phyloP scores from a whole-genome alignment of 2,888 invertebrate species.

The Clepsis dumicolana region DNA sequence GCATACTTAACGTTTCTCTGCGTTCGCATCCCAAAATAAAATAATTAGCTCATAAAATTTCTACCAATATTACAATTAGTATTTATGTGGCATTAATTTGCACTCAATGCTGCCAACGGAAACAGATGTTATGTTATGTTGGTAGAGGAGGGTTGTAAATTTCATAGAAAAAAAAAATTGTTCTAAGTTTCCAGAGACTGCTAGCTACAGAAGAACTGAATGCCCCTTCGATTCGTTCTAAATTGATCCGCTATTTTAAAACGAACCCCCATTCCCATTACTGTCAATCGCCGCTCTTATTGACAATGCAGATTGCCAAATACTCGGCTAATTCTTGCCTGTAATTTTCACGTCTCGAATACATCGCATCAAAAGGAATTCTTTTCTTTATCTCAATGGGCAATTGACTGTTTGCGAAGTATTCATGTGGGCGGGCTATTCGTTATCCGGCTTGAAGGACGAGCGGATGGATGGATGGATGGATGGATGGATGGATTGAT shows the following conservation, averaged over 20 bases:
- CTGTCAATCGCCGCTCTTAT: not conserved
- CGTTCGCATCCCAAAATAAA: too few species aligned
- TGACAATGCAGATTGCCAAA: slow-evolving; percentile 4
- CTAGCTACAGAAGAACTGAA: not conserved
- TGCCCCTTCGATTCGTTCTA: not conserved
- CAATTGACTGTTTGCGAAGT: slow-evolving; percentile 18
- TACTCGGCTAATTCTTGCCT: slow-evolving; percentile 3
- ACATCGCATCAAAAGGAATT: slow-evolving; percentile 20
- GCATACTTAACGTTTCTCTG: too few species aligned
- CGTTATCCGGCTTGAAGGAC: not conserved
- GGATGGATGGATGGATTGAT: too few species aligned
- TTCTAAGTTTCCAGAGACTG: not conserved
- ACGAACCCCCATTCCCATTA: not conserved
- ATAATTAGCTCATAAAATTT: too few species aligned
- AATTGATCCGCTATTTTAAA: not conserved
- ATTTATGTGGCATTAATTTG: too few species aligned
- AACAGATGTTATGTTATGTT: too few species aligned
- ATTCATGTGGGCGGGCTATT: not conserved
- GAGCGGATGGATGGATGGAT: not conserved
- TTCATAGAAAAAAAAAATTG: not conserved
- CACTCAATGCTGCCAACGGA: too few species aligned
- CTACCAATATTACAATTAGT: too few species aligned
- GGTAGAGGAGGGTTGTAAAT: too few species aligned
- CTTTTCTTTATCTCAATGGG: slow-evolving; percentile 11
- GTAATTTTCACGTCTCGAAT: slow-evolving; percentile 11